Percentiles rank a stretch among this genome's conserved stretches.
Conservation (phyloP, 2,797 vertebrate species). For the Crocodylus rhombifer region DNA sequence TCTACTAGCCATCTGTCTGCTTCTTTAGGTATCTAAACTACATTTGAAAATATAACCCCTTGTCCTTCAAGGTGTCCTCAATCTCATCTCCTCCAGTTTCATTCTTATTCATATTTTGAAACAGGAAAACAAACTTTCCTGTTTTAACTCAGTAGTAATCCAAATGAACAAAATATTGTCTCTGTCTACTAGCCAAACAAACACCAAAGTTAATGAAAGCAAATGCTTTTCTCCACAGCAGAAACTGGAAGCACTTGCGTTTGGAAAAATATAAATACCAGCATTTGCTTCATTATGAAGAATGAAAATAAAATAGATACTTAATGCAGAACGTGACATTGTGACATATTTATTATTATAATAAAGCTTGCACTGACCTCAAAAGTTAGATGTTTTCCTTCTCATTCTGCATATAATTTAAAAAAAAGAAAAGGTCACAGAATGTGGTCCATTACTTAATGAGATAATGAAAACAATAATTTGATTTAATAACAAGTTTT, state of each 20-base stretch:
- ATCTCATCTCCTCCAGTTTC: neutral
- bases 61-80: neutral
- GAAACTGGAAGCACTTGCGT: neutral
- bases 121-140: neutral
- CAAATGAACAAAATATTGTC: neutral
- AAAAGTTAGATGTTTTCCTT: neutral
- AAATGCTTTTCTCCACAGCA: neutral
- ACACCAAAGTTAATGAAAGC: neutral
- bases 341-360: neutral
- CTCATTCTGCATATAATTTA: neutral
- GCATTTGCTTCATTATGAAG: neutral
- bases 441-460: too few species aligned
- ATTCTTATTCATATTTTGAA: neutral
- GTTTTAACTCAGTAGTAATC: neutral
- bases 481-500: neutral
- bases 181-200: neutral
- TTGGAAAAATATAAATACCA: neutral
- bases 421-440: too few species aligned
- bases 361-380: neutral
- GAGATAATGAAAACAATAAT: neutral
- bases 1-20: conserved; percentile 20
- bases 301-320: neutral
- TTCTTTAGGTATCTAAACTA: conserved; percentile 9
- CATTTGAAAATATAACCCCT: neutral
- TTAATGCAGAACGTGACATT: neutral